Percentiles rank a stretch among this genome's conserved stretches.
phyloP scores from a whole-genome alignment of 2,888 invertebrate species.

The Limnephilus auricula region DNA sequence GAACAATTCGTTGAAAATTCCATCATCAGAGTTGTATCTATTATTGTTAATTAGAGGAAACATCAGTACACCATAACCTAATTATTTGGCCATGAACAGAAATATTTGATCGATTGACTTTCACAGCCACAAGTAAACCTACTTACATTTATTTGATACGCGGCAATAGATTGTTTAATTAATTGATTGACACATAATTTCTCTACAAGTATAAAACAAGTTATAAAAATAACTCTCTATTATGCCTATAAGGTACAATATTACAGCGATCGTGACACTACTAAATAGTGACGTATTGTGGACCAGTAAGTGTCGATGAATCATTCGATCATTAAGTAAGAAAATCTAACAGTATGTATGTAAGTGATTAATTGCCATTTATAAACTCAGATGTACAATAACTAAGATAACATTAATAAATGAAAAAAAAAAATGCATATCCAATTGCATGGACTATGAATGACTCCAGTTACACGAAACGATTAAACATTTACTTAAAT shows the following conservation, averaged over 20 bases:
- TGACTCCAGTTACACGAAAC: not conserved
- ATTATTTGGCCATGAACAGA: not conserved
- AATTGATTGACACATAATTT: not conserved
- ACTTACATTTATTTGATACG: not conserved
- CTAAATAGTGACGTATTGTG: not conserved
- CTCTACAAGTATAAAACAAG: not conserved
- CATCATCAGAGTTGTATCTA: no score
- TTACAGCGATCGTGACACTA: not conserved
- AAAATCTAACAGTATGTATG: no score
- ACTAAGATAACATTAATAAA: no score
- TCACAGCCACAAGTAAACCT: not conserved
- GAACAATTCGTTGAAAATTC: no score
- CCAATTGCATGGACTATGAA: no score
- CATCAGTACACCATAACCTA: not conserved
- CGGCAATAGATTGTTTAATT: not conserved
- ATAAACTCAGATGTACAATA: no score
- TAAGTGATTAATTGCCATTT: no score
- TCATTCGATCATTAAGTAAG: no score
- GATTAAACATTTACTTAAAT: not conserved
- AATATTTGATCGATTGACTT: conserved; percentile 2
- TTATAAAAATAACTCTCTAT: not conserved
- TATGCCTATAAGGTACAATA: not conserved
- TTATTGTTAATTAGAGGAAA: no score
- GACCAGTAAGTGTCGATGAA: no score
- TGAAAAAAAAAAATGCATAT: no score